Conservation (phyloP, 2,888 invertebrate species). For the Bombyx huttoni region DNA sequence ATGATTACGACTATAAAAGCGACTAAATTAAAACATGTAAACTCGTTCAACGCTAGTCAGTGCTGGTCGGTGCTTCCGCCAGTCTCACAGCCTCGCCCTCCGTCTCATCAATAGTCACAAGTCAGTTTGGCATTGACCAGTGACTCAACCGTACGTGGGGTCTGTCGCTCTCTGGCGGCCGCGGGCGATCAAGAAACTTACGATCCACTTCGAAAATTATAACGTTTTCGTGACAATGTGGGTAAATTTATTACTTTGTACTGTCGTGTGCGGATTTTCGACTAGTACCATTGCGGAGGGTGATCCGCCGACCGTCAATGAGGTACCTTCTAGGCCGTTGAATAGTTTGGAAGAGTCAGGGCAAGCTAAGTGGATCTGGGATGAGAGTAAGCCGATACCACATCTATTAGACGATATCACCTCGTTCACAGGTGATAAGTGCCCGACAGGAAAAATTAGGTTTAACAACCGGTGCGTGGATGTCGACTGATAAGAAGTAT, state of each 20-base stretch:
- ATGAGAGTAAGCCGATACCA: conserved; percentile 2
- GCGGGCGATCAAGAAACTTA: background rate
- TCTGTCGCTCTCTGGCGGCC: background rate
- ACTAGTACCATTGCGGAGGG: background rate
- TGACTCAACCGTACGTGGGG: too few species aligned
- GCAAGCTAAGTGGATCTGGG: conserved; percentile 14
- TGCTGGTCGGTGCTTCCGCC: too few species aligned
- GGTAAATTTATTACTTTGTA: background rate
- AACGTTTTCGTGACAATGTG: background rate
- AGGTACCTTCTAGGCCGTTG: conserved; percentile 1
- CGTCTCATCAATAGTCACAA: too few species aligned
- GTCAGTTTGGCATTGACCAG: too few species aligned
- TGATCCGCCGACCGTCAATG: conserved; percentile 3
- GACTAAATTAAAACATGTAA: too few species aligned
- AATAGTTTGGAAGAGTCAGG: background rate
- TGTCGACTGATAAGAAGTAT: conserved; percentile 6
- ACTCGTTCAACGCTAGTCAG: too few species aligned
- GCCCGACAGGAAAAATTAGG: conserved; percentile 16
- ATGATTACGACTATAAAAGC: too few species aligned
- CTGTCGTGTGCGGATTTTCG: background rate
- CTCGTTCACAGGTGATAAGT: conserved; percentile 17
- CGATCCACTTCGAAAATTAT: background rate
- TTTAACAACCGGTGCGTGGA: conserved; percentile 14
- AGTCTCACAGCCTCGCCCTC: too few species aligned
- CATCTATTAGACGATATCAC: conserved; percentile 18